Evolutionary conservation across 2,888 invertebrate species (phyloP).

Genomic region (Cephus pulcher): DNA sequence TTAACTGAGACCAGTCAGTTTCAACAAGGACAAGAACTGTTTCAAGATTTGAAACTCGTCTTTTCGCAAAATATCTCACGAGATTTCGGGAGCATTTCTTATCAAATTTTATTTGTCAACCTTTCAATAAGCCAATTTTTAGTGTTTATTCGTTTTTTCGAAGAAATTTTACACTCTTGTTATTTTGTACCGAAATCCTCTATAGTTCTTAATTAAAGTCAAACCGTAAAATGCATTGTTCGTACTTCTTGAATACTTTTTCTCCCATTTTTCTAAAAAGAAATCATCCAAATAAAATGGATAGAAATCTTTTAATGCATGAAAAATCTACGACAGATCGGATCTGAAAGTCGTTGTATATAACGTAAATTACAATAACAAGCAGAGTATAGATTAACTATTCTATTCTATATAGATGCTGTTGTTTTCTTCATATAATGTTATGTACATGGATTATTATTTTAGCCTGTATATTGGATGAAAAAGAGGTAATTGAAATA

Average conservation of each 20-base stretch:
- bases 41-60: neutral
- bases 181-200: neutral
- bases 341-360: constrained; percentile 35
- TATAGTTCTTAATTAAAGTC: neutral
- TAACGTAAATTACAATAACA: constrained; percentile 20
- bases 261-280: neutral
- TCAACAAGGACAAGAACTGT: neutral
- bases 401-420: constrained; percentile 30
- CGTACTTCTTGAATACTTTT: neutral
- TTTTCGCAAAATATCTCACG: neutral
- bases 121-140: neutral
- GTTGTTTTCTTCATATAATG: constrained; percentile 52
- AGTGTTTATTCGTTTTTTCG: neutral
- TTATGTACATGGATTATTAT: constrained; percentile 52
- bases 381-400: constrained; percentile 46
- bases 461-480: constrained; percentile 35
- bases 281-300: neutral
- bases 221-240: neutral
- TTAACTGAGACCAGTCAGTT: neutral
- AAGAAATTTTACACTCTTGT: neutral
- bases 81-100: neutral
- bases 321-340: neutral
- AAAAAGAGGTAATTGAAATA: constrained; percentile 33
- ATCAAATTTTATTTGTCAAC: neutral
- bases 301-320: neutral